phyloP scores from a whole-genome alignment of 2,113 vertebrate species.

The Platichthys stellatus region DNA sequence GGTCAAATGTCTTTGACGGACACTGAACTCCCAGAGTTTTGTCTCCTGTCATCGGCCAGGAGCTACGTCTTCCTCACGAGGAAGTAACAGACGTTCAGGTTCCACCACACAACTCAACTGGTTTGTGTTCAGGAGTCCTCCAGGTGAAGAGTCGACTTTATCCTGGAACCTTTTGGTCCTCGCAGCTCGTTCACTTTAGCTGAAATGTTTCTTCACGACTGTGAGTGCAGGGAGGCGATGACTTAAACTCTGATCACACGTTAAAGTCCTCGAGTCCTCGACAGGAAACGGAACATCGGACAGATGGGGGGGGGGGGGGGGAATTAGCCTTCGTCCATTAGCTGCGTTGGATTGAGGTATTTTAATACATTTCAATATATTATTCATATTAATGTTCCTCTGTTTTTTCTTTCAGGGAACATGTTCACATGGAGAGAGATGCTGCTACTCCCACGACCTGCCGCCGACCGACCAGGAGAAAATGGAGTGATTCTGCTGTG shows the following conservation, averaged over 20 bases:
- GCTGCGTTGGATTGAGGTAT: slow-evolving; percentile 3
- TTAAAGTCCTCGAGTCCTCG: not conserved
- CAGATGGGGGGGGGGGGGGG: not conserved
- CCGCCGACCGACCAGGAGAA: slow-evolving; percentile 28
- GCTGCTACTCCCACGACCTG: slow-evolving; percentile 84
- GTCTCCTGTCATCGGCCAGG: too few species aligned
- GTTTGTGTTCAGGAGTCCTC: too few species aligned
- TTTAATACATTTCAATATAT: not conserved
- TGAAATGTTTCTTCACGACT: too few species aligned
- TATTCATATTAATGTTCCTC: not conserved
- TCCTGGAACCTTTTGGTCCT: too few species aligned
- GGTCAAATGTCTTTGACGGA: too few species aligned
- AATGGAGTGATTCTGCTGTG: slow-evolving; percentile 28
- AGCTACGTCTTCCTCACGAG: too few species aligned
- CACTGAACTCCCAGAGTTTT: too few species aligned
- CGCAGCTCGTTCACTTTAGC: too few species aligned
- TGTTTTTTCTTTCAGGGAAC: slow-evolving; percentile 77
- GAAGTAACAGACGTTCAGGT: too few species aligned
- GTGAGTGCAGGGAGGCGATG: too few species aligned
- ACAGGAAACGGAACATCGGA: not conserved
- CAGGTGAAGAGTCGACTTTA: too few species aligned
- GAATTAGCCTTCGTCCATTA: not conserved
- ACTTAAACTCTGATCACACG: not conserved
- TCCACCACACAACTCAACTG: too few species aligned
- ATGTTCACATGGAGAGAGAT: slow-evolving; percentile 81